Evolutionary conservation across 2,888 invertebrate genomes (phyloP).

Genomic region (Germaria angustata): DNA sequence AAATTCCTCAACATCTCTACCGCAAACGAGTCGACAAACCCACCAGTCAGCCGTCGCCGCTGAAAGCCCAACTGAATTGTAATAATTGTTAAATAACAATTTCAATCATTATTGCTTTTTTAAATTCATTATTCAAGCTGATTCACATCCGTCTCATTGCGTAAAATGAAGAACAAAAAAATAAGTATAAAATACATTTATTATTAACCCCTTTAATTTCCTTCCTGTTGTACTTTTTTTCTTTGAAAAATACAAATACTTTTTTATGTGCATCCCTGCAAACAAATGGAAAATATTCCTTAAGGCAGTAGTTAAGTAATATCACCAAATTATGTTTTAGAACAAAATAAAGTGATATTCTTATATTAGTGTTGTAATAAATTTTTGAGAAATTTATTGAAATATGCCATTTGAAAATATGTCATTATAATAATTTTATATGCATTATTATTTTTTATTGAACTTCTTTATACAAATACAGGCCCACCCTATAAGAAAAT

Average conservation of each 20-base stretch:
- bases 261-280: not conserved
- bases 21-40: constrained; percentile 14
- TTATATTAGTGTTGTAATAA: too few species aligned
- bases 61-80: not conserved
- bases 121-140: not conserved
- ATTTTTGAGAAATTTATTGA: too few species aligned
- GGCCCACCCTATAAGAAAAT: too few species aligned
- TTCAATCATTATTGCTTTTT: constrained; percentile 18
- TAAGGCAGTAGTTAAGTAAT: too few species aligned
- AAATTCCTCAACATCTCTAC: not conserved
- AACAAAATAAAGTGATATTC: too few species aligned
- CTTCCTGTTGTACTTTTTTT: not conserved
- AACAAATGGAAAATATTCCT: too few species aligned
- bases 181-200: constrained; percentile 11
- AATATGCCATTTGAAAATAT: too few species aligned
- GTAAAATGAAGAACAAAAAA: not conserved
- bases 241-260: not conserved
- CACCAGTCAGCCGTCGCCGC: not conserved
- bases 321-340: too few species aligned
- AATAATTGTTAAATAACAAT: constrained; percentile 25
- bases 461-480: too few species aligned
- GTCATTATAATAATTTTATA: too few species aligned
- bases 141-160: constrained; percentile 3
- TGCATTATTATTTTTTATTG: too few species aligned
- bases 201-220: constrained; percentile 14